Base-by-base conservation (phyloP, 2,113 vertebrate species). In the Myrmecophaga tridactyla region DNA sequence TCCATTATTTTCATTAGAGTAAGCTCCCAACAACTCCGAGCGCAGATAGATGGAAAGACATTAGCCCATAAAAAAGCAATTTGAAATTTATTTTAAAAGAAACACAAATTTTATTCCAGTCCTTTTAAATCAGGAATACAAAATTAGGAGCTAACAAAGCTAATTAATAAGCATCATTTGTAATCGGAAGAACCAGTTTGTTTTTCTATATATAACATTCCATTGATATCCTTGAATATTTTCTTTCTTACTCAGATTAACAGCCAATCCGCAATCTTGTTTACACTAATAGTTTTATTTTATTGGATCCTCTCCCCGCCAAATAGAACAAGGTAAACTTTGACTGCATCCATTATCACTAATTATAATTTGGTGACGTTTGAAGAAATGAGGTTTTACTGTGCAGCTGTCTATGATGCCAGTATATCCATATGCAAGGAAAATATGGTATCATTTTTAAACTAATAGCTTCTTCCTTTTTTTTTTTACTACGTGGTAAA, bases 321-420 rank as follows among this genome's bases (percentile, higher is more conserved):
- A 93, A 92, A 29, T 4, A 95, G 65, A 81, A 86, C 60, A 95
- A 96, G 17, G 9, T 53, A 53, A 97, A 81, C 9, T 46, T 89
- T 41, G 58, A 76, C 65, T 25, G 84, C 83, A 31, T 56, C 25
- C 14, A 27, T 58, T 75, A 76, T 53, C n/a, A 67, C 39, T n/a
- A 80, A 72, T 73, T 80, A 72, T 36, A 92, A 69, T 69, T 81
- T 60, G 84, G 9, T 9, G 5, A 43, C 60, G 15, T 56, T n/a
- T 85, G n/a, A 58, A 43, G 29, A 12, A 10, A 6, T n/a, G 72
- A 48, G 9, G 21, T 39, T 69, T 86, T 46, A 17, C 53, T 80
- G 11, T 51, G 23, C 46, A n/a, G 46, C 43, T 72, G 53, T 76
- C 7, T 75, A 72, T 23, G 46, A 48, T 34, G 13, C 13, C 70